Conservation (phyloP, 1,140 invertebrate genomes). For the Zaprionus nigranus region DNA sequence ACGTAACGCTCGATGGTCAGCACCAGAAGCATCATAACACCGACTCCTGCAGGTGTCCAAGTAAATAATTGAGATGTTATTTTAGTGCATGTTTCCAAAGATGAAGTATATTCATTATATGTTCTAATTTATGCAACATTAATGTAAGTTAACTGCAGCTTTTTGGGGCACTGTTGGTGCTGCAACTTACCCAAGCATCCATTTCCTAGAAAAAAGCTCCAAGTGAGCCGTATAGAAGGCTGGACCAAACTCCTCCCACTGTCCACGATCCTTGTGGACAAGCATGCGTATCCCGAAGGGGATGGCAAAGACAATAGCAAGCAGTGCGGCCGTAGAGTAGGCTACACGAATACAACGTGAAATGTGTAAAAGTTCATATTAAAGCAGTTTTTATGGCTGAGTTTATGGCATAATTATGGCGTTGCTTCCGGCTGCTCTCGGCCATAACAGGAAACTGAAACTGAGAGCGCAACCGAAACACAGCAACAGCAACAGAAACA, state of each 20-base stretch:
- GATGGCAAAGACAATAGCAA: slow-evolving; percentile 90
- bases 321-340: slow-evolving; percentile 89
- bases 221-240: slow-evolving; percentile 91
- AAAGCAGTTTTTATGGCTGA: slow-evolving; percentile 65
- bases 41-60: slow-evolving; percentile 85
- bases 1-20: slow-evolving; percentile 92
- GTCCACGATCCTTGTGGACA: slow-evolving; percentile 87
- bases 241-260: slow-evolving; percentile 87
- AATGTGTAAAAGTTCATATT: slow-evolving; percentile 27
- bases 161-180: not conserved
- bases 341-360: slow-evolving; percentile 84
- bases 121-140: no score
- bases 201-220: slow-evolving; percentile 91
- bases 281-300: slow-evolving; percentile 89
- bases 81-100: no score
- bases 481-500: no score
- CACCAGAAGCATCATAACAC: slow-evolving; percentile 92
- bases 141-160: no score
- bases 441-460: slow-evolving; percentile 55
- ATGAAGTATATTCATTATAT: no score
- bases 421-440: slow-evolving; percentile 44
- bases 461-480: not conserved
- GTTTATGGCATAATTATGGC: slow-evolving; percentile 79
- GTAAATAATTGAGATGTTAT: not conserved
- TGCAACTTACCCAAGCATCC: slow-evolving; percentile 88